phyloP scores from a whole-genome alignment of 2,113 vertebrate genomes.

The Eupsittula cactorum region DNA sequence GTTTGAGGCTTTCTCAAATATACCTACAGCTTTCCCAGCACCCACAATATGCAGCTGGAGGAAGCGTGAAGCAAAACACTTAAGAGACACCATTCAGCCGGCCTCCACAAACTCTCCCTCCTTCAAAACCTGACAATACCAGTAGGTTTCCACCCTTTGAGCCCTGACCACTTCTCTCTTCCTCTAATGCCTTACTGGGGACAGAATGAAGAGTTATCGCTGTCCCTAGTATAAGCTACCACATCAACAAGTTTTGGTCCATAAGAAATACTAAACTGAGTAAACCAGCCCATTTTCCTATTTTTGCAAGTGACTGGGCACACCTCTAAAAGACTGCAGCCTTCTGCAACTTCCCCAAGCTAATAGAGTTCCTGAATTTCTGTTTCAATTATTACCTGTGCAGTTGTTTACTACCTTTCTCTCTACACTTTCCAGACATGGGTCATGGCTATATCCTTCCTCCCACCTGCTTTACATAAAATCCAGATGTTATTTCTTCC shows the following conservation, averaged over 20 bases:
- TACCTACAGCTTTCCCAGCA: neutral
- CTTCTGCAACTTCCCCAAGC: neutral
- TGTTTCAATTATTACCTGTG: neutral
- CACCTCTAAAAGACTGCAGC: neutral
- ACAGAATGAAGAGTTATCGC: neutral
- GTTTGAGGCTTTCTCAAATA: neutral
- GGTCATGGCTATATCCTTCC: neutral
- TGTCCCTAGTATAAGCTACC: fast-evolving
- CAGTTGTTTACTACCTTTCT: neutral
- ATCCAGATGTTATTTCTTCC: neutral
- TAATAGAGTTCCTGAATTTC: neutral
- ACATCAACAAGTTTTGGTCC: neutral
- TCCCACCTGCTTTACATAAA: neutral
- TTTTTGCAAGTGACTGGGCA: neutral
- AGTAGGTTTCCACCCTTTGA: fast-evolving
- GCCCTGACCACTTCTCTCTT: neutral
- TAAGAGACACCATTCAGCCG: neutral
- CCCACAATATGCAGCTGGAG: neutral
- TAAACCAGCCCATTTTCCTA: neutral
- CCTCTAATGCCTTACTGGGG: neutral
- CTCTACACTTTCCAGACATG: neutral
- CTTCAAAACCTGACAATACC: neutral
- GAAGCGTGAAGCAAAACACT: neutral
- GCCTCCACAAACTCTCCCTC: neutral
- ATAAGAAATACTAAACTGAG: neutral